Percentiles rank a stretch among this genome's conserved stretches.
phyloP scores from a whole-genome alignment of 2,797 vertebrate genomes.

The Tachyglossus aculeatus region DNA sequence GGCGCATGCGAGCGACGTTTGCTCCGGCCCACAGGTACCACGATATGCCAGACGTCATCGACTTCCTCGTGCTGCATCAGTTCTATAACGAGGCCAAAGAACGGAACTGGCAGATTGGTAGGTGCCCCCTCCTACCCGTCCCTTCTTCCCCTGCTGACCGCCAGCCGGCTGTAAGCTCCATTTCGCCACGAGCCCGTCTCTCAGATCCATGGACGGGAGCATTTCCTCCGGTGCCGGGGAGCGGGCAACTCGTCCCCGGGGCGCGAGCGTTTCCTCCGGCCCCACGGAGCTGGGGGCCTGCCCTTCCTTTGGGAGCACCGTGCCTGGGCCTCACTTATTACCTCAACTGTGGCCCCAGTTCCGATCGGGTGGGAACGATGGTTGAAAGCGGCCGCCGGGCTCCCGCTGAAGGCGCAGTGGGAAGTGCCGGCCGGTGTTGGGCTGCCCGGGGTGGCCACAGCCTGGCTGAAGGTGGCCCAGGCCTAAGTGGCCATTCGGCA shows the following conservation, averaged over 20 bases:
- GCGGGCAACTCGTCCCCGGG: neutral
- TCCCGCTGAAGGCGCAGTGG: too few species aligned
- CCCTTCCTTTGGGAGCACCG: too few species aligned
- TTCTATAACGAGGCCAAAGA: slow-evolving; percentile 98
- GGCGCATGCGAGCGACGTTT: neutral
- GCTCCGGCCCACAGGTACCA: slow-evolving; percentile 84
- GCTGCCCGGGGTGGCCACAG: too few species aligned
- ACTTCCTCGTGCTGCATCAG: slow-evolving; percentile 96
- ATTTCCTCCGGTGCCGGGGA: neutral
- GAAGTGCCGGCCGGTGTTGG: too few species aligned
- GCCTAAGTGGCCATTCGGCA: too few species aligned
- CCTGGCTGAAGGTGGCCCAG: too few species aligned
- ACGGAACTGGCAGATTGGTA: slow-evolving; percentile 95
- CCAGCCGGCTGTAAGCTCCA: neutral
- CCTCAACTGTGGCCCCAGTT: too few species aligned
- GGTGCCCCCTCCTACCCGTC: slow-evolving; percentile 28
- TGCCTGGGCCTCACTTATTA: too few species aligned
- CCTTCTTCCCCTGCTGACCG: neutral
- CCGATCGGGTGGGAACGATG: too few species aligned
- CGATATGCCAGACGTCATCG: slow-evolving; percentile 99
- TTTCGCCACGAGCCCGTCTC: neutral
- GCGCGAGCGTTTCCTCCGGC: too few species aligned
- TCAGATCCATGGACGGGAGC: neutral
- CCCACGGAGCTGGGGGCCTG: too few species aligned
- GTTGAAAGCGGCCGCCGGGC: too few species aligned